A percentile compares a stretch with the other conserved stretches of the same genome.
Evolutionary conservation across 23 tunicate species (phyloP).

Genomic region (Corella eumyota): DNA sequence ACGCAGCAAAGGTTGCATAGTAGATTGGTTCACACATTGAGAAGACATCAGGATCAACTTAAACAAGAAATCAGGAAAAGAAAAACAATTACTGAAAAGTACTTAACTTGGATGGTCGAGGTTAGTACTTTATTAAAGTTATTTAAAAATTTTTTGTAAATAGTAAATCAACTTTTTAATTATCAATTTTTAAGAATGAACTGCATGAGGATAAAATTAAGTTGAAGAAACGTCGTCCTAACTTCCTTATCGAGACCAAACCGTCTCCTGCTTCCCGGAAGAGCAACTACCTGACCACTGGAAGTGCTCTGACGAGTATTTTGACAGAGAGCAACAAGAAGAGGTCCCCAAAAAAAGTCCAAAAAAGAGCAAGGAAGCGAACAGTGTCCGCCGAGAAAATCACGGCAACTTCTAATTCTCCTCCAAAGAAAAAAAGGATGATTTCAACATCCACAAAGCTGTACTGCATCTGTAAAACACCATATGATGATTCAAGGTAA

Average conservation of each 20-base stretch:
- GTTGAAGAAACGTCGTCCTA: background rate
- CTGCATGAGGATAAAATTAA: constrained; percentile 54
- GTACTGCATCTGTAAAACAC: constrained; percentile 74
- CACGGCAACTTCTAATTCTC: background rate
- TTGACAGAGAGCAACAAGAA: constrained; percentile 44
- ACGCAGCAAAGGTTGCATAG: constrained; percentile 49
- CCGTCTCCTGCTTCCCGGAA: background rate
- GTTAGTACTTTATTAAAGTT: constrained; percentile 8
- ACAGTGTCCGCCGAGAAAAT: constrained; percentile 3
- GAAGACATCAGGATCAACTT: constrained; percentile 50
- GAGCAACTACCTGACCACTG: constrained; percentile 11
- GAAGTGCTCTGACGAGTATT: constrained; percentile 4
- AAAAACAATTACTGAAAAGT: constrained; percentile 41
- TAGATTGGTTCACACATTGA: constrained; percentile 41
- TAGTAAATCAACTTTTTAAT: background rate
- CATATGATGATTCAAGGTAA: constrained; percentile 77
- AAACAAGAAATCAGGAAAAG: constrained; percentile 75
- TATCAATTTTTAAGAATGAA: constrained; percentile 32
- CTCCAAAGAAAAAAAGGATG: constrained; percentile 51
- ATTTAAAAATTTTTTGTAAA: constrained; percentile 1
- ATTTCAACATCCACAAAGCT: constrained; percentile 39
- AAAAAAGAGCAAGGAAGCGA: constrained; percentile 4
- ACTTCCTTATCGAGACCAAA: background rate
- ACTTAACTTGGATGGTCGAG: constrained; percentile 57
- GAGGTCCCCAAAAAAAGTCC: constrained; percentile 19